phyloP scores from a whole-genome alignment of 2,113 vertebrate genomes.

The Erinaceus europaeus region DNA sequence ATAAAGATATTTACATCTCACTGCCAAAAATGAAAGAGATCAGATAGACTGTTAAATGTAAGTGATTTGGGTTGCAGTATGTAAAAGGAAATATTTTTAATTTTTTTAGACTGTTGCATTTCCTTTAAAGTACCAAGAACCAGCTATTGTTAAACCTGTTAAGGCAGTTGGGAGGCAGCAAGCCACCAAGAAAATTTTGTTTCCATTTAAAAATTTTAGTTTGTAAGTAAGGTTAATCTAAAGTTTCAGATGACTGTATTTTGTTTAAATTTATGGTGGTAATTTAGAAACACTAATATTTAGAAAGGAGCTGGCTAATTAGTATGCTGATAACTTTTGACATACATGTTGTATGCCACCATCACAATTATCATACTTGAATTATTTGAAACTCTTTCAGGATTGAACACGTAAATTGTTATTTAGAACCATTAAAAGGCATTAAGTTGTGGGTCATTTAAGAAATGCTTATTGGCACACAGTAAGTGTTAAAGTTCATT shows the following conservation, averaged over 20 bases:
- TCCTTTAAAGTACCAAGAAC: constrained; percentile 40
- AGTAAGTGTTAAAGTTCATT: constrained; percentile 26
- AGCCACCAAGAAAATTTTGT: constrained; percentile 40
- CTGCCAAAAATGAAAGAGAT: constrained; percentile 54
- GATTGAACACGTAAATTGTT: constrained; percentile 30
- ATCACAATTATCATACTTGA: constrained; percentile 8
- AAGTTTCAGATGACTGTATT: background rate
- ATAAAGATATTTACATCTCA: constrained; percentile 49
- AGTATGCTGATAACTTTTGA: constrained; percentile 25
- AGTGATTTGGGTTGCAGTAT: background rate
- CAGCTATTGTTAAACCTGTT: background rate
- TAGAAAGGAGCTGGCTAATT: constrained; percentile 23
- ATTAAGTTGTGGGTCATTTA: too few species aligned
- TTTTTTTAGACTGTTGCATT: constrained; percentile 42
- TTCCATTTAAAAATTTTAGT: constrained; percentile 22
- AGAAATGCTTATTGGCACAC: constrained; percentile 38
- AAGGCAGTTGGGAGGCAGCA: background rate
- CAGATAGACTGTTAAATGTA: constrained; percentile 20
- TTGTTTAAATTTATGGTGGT: constrained; percentile 9
- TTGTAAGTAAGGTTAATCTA: constrained; percentile 35
- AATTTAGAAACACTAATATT: constrained; percentile 13
- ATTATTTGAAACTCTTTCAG: constrained; percentile 20
- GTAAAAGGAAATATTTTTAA: constrained; percentile 57
- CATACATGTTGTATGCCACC: background rate
- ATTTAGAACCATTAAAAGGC: constrained; percentile 9